A percentile compares a stretch with the other conserved stretches of the same genome.
These are phyloP conservation scores for Graphium colonna DNA, from an alignment of 2,888 invertebrate species.

Conservation along the genomic window DNA sequence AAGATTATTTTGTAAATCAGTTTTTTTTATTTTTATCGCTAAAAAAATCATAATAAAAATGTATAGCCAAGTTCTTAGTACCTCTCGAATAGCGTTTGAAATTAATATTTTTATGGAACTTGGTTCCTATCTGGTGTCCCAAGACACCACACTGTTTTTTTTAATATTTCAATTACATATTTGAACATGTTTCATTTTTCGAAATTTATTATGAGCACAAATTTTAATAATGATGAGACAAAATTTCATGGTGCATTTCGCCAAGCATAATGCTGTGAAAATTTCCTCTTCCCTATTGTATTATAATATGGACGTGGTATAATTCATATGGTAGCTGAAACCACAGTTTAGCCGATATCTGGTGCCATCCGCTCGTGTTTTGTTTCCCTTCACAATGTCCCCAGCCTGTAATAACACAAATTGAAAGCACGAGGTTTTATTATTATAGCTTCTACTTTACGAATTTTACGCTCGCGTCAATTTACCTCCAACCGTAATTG, in stretches of 20 bases:
- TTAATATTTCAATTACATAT: too few relatives aligned
- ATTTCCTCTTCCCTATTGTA: slow-evolving; percentile 15
- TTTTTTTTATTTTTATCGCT: too few relatives aligned
- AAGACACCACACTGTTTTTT: too few relatives aligned
- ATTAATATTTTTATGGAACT: too few relatives aligned
- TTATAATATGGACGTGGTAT: slow-evolving; percentile 25
- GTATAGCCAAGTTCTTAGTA: too few relatives aligned
- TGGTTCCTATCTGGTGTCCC: too few relatives aligned
- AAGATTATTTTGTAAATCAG: too few relatives aligned
- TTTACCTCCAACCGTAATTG: not conserved
- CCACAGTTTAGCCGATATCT: slow-evolving; percentile 35
- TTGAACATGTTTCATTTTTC: too few relatives aligned
- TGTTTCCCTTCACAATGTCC: slow-evolving; percentile 42
- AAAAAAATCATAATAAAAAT: too few relatives aligned
- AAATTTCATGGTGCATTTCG: not conserved
- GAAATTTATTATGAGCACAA: too few relatives aligned
- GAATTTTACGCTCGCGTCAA: slow-evolving; percentile 11
- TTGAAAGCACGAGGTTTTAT: slow-evolving; percentile 22
- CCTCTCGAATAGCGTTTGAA: too few relatives aligned
- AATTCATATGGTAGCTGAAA: slow-evolving; percentile 36
- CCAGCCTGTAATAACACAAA: slow-evolving; percentile 45
- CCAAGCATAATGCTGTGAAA: slow-evolving; percentile 14
- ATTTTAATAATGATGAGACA: too few relatives aligned
- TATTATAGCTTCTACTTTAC: slow-evolving; percentile 20
- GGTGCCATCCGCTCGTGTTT: slow-evolving; percentile 36